These are phyloP conservation scores for Bombylius major DNA, from an alignment of 2,888 invertebrate genomes.

Conservation along the genomic window DNA sequence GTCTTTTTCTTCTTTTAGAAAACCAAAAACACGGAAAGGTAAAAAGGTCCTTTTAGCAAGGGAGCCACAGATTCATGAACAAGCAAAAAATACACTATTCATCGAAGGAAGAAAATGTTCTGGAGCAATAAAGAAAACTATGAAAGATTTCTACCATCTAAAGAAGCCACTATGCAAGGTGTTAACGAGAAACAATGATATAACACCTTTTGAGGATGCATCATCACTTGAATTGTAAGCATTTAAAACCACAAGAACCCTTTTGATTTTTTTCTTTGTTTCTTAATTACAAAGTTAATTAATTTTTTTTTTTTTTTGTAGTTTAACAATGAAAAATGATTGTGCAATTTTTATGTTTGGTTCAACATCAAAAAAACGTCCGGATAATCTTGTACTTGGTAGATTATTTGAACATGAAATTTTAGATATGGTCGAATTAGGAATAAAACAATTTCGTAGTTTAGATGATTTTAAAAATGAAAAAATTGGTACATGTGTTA, in stretches of 20 bases:
- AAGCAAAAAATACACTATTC: constrained; percentile 70
- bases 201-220: constrained; percentile 85
- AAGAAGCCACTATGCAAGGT: constrained; percentile 76
- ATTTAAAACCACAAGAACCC: neutral
- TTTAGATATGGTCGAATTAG: constrained; percentile 93
- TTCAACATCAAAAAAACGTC: constrained; percentile 88
- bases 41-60: constrained; percentile 69
- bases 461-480: constrained; percentile 67
- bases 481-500: constrained; percentile 67
- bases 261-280: neutral
- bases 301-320: constrained; percentile 22
- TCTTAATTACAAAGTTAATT: neutral
- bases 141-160: constrained; percentile 77
- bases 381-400: constrained; percentile 81
- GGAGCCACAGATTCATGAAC: constrained; percentile 82
- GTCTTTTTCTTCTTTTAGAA: constrained; percentile 44
- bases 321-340: constrained; percentile 68
- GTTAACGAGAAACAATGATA: constrained; percentile 69
- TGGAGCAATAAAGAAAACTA: constrained; percentile 51
- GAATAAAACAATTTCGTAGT: constrained; percentile 69
- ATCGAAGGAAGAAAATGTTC: constrained; percentile 74
- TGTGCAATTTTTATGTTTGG: constrained; percentile 82
- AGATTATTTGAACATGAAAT: constrained; percentile 80
- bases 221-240: constrained; percentile 63
- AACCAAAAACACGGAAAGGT: constrained; percentile 78